phyloP scores from a whole-genome alignment of 2,888 invertebrate species.

The Euzetes globulus region DNA sequence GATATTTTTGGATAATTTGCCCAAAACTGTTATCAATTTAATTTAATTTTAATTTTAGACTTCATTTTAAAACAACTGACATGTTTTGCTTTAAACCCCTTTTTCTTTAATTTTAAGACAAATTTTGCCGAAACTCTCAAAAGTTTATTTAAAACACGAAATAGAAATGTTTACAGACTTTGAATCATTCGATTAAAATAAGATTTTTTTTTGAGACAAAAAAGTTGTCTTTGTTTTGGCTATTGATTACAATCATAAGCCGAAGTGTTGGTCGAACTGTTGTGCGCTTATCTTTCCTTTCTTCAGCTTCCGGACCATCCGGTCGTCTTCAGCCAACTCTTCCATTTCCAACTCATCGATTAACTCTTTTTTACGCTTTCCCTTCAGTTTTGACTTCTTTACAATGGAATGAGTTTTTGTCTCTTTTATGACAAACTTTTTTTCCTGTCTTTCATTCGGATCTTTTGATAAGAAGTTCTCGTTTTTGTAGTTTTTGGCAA shows the following conservation, averaged over 20 bases:
- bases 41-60: background rate
- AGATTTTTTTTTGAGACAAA: background rate
- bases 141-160: no score
- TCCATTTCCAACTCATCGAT: conserved; percentile 44
- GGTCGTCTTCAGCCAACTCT: conserved; percentile 57
- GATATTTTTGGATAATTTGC: background rate
- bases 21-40: background rate
- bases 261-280: conserved; percentile 51
- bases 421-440: conserved; percentile 37
- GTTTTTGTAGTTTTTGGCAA: conserved; percentile 31
- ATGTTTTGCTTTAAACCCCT: no score
- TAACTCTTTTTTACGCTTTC: conserved; percentile 51
- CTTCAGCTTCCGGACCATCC: conserved; percentile 75
- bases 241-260: conserved; percentile 24
- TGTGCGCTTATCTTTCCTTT: conserved; percentile 61
- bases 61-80: background rate
- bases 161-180: no score
- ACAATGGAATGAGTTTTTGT: conserved; percentile 47
- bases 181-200: background rate
- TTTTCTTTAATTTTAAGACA: no score
- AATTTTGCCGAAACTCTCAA: no score
- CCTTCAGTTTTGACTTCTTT: conserved; percentile 58
- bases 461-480: background rate
- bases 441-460: conserved; percentile 40
- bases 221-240: conserved; percentile 40